Evolutionary conservation across 2,797 vertebrate species (phyloP).

Genomic region (Morus bassanus): DNA sequence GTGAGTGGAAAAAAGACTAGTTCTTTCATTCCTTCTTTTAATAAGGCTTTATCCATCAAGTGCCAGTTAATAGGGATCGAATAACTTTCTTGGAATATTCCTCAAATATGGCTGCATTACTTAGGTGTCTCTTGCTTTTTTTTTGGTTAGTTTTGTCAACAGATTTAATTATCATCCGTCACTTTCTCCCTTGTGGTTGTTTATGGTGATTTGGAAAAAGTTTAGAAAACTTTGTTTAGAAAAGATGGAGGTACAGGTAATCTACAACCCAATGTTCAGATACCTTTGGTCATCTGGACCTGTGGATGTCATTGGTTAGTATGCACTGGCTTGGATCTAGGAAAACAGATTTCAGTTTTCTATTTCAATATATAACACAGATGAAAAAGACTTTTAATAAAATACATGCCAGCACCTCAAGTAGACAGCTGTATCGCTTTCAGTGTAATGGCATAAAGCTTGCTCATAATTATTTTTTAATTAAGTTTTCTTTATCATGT

Average conservation of each 20-base stretch:
- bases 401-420: background rate
- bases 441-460: background rate
- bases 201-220: background rate
- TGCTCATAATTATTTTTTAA: background rate
- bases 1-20: background rate
- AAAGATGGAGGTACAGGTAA: background rate
- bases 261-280: background rate
- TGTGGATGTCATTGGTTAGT: background rate
- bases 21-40: background rate
- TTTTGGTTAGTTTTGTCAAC: background rate
- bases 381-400: background rate
- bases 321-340: background rate
- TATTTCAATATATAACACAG: background rate
- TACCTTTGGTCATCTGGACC: background rate
- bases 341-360: background rate
- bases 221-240: background rate
- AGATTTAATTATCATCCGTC: background rate
- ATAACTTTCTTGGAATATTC: background rate
- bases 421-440: background rate
- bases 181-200: background rate
- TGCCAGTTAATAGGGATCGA: background rate
- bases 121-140: background rate
- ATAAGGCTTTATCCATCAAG: background rate
- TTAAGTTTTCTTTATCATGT: background rate
- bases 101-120: background rate